Percentiles rank a stretch among this genome's conserved stretches.
Conservation (phyloP, 2,113 vertebrate species). For the Sinocyclocheilus anophthalmus region DNA sequence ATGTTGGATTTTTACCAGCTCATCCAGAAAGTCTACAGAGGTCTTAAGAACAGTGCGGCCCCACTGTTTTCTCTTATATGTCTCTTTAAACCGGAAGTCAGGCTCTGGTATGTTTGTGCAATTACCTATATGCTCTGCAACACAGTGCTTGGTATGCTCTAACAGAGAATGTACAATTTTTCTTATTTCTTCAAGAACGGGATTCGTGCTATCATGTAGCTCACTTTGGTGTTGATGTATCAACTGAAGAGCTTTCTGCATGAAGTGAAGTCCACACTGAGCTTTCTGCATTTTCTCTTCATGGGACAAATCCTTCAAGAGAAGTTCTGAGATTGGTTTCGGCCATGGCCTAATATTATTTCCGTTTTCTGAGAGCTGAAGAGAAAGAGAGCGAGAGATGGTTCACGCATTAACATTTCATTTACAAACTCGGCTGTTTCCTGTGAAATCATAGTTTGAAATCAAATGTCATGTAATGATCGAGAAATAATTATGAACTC, state of each 20-base stretch:
- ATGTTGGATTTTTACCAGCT: not conserved
- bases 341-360: conserved; percentile 8
- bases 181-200: not conserved
- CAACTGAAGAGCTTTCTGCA: conserved; percentile 44
- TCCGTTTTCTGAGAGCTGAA: conserved; percentile 59
- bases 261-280: conserved; percentile 62
- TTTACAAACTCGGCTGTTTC: not conserved
- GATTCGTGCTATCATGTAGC: not conserved
- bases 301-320: not conserved
- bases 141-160: rapidly evolving
- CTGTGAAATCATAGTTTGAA: not conserved
- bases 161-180: not conserved
- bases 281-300: not conserved
- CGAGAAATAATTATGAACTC: not conserved
- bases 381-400: not conserved
- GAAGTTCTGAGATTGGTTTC: conserved; percentile 59
- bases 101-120: not conserved
- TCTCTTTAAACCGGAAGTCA: rapidly evolving
- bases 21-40: not conserved
- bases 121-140: rapidly evolving
- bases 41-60: not conserved
- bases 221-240: conserved; percentile 52
- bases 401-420: not conserved
- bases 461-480: not conserved
- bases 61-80: not conserved